These are phyloP conservation scores for Athene cunicularia DNA, from an alignment of 2,113 vertebrate species.

Conservation along the genomic window DNA sequence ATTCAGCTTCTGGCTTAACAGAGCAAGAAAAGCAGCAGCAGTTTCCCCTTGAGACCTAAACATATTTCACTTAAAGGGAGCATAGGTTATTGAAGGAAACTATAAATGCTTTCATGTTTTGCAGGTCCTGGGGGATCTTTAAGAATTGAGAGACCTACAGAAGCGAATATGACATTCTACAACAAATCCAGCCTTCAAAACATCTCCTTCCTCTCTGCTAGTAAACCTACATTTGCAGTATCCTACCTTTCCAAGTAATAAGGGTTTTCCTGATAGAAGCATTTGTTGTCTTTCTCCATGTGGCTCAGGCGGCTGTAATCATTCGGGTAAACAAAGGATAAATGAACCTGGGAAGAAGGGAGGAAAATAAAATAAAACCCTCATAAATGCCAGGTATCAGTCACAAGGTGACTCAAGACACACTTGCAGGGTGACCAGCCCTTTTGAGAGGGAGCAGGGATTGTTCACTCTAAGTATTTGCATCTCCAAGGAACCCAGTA, in stretches of 20 bases:
- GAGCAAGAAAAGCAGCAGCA: background rate
- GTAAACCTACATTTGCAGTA: background rate
- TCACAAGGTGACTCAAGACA: background rate
- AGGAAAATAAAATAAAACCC: background rate
- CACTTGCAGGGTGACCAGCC: background rate
- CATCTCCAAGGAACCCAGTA: background rate
- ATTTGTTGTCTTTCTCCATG: conserved; percentile 90
- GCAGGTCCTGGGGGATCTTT: background rate
- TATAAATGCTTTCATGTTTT: background rate
- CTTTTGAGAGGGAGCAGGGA: background rate
- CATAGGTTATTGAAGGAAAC: background rate
- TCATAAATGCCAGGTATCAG: background rate
- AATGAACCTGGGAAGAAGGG: conserved; percentile 79
- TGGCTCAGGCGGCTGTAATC: conserved; percentile 93
- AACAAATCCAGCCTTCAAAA: background rate
- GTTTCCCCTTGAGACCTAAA: background rate
- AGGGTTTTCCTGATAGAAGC: conserved; percentile 86
- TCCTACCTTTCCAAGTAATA: conserved; percentile 80
- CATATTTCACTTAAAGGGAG: background rate
- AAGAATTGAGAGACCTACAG: background rate
- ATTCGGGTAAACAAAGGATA: conserved; percentile 92
- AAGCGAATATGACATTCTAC: background rate
- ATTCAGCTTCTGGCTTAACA: background rate
- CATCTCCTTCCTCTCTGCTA: background rate
- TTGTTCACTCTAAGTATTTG: background rate